Conservation (phyloP, 2,113 vertebrate genomes). For the Mesembrinibis cayennensis region DNA sequence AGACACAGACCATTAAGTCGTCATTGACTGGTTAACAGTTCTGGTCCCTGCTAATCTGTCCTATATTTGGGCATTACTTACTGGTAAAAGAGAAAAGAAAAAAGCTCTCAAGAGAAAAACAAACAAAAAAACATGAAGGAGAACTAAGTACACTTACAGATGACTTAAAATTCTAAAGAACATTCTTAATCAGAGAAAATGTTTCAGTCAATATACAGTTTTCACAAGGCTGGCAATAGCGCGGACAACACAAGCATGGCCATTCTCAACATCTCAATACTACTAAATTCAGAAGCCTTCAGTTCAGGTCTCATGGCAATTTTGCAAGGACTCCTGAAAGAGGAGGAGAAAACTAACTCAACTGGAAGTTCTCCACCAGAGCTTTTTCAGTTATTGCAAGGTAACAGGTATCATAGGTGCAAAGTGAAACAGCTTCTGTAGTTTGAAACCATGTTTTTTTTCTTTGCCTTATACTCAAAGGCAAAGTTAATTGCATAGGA, state of each 20-base stretch:
- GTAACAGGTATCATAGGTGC: fast-evolving
- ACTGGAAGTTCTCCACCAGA: not conserved
- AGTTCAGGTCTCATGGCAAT: fast-evolving
- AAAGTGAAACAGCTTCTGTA: not conserved
- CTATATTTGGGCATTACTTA: not conserved
- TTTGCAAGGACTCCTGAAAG: not conserved
- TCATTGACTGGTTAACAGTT: not conserved
- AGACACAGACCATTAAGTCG: not conserved
- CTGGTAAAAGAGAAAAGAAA: not conserved
- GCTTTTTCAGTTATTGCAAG: not conserved
- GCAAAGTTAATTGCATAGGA: not conserved
- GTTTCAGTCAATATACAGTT: not conserved
- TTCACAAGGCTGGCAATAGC: not conserved
- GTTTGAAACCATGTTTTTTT: fast-evolving
- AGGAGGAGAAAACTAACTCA: not conserved
- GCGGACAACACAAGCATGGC: not conserved
- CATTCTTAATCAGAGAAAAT: not conserved
- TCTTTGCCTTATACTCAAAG: not conserved
- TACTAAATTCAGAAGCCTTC: not conserved
- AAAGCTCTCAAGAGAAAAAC: not conserved
- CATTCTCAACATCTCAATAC: not conserved
- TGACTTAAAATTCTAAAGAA: not conserved
- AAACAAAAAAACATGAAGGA: not conserved
- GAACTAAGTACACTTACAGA: not conserved
- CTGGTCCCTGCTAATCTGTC: not conserved